Evolutionary conservation across 2,888 invertebrate genomes (phyloP), one percentile per base, ranked within the genome.

Genomic region (Drosophila testacea): DNA sequence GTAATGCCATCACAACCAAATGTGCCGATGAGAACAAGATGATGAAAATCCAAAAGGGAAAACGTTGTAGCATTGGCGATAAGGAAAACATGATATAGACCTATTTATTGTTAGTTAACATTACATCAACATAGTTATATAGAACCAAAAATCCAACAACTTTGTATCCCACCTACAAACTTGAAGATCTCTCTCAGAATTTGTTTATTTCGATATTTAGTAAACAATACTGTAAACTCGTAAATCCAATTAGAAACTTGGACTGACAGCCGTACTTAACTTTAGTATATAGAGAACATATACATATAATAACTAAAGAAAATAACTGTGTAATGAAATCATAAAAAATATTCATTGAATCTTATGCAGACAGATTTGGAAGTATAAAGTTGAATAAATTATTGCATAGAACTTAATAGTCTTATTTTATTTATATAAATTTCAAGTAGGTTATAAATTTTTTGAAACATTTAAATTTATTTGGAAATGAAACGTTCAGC

Each of bases 21-120:
- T 95, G 95, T 77, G 94, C 94, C 0, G 95, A 95, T 76, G 95
- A 95, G 90, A 94, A 94, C 48, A 95, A 94, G 89, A 92, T 95
- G 90, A 93, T 93, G 82, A 93, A 93, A 79, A 92, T 93, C 54
- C 82, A 91, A 61, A 79, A 79, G 36, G 69, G 81, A 72, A 93
- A 92, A 63, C 77, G 71, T 4, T 64, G 60, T 16, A 70, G 74
- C 56, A 6, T 5, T 34, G 79, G 87, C 46, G 80, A 90, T 46
- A 91, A 91, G 57, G 91, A 91, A 65, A 91, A 91, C 55, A 56
- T 71, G 39, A 34, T 47, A 4, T 70, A 71, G 28, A 42, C 4
- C 16, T 22, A 3, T 2, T 10, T 32, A 32, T 32, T 6, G 22
- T 38, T 50, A 46, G 50, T 38, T 39, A n/a, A 34, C 22, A 22